Evolutionary conservation across 2,797 vertebrate species (phyloP), one percentile per base, ranked within the genome.

Genomic region (Pelodytes ibericus): DNA sequence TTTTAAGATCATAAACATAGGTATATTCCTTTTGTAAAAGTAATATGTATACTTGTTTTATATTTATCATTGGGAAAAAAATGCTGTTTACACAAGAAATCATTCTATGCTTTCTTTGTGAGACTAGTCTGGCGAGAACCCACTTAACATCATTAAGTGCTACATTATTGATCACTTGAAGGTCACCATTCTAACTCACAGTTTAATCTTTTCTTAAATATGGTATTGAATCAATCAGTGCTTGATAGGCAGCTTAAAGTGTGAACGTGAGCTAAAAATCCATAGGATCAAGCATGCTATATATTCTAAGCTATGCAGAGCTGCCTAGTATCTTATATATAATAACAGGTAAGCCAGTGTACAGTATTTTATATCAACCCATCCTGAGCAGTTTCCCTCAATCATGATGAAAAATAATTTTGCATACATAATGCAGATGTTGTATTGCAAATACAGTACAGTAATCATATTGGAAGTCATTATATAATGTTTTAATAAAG

Each of bases 141-240:
- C n/a, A 8, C 20, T 4, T 53, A 53, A 2, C 20, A 53, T 3
- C 22, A n/a, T 53, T 24, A 53, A 53, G 9, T 20, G 49, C 20
- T 20, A 20, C 10, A 6, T 53, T 53, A 53, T 58, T 27, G 24
- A 58, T 58, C 56, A 26, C 25, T 26, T 26, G 24, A 27, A 58
- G n/a, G 24, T 58, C 56, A 58, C 56, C 26, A 25, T 6, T 15
- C 56, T 58, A 58, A 56, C 51, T 22, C 22, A 56, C 51, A 56
- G 51, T 56, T n/a, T 56, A 56, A 56, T 56, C 51, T 56, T 16
- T 56, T 24, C 51, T 56, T 56, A 56, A 56, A 56, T 56, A 56
- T 56, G 16, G 51, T 16, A 7, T 22, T 56, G 51, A 25, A 56
- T 56, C 51, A 4, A 1, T 56, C 51, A 1, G 51, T 22, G 51